Evolutionary conservation across 2,113 vertebrate species (phyloP).

Genomic region (Esox niger): DNA sequence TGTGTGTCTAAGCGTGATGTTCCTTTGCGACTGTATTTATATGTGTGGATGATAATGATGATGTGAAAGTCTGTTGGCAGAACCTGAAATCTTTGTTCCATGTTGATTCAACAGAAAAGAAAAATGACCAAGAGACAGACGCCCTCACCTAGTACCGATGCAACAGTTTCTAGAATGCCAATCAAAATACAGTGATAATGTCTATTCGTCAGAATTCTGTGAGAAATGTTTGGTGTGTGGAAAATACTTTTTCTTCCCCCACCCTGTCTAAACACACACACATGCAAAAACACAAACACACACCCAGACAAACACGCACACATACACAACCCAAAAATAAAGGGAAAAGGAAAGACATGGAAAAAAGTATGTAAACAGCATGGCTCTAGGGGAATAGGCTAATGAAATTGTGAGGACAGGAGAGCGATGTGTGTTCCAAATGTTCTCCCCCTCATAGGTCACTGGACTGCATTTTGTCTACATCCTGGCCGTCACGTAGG

Average conservation of each 20-base stretch:
- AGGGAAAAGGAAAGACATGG: constrained; percentile 1
- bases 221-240: no score
- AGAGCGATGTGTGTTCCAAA: constrained; percentile 79
- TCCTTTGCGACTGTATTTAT: no score
- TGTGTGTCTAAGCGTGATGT: constrained; percentile 36
- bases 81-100: constrained; percentile 51
- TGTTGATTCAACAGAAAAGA: constrained; percentile 71
- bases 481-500: constrained; percentile 85
- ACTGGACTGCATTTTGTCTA: constrained; percentile 92
- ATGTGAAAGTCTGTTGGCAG: constrained; percentile 51
- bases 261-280: neutral
- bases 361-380: constrained; percentile 61
- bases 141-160: constrained; percentile 39
- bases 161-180: constrained; percentile 14
- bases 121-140: constrained; percentile 62
- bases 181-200: neutral
- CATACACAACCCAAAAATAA: neutral
- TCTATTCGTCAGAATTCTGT: neutral
- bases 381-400: constrained; percentile 75
- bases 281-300: no score
- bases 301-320: no score
- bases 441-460: constrained; percentile 87
- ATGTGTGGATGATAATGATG: neutral
- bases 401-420: constrained; percentile 84
- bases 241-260: neutral